phyloP scores from a whole-genome alignment of 2,113 vertebrate genomes.

The Centropristis striata region DNA sequence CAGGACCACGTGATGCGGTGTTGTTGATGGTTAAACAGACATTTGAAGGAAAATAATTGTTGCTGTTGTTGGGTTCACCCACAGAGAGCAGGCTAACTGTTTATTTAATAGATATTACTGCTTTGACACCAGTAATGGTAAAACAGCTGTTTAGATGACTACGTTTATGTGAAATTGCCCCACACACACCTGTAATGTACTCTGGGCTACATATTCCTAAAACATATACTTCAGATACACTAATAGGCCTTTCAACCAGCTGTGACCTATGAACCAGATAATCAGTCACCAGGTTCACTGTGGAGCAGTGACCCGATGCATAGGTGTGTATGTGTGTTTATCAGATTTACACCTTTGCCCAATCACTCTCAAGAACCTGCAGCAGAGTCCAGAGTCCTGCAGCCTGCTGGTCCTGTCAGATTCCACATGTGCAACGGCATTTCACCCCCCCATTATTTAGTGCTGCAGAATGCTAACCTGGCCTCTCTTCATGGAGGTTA shows the following conservation, averaged over 20 bases:
- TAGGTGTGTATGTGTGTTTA: slow-evolving; percentile 30
- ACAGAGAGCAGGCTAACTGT: not conserved
- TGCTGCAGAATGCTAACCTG: not conserved
- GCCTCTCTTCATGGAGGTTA: not conserved
- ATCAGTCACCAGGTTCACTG: slow-evolving; percentile 21
- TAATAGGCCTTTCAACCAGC: not conserved
- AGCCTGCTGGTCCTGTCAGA: slow-evolving; percentile 27
- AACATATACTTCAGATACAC: not conserved
- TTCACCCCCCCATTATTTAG: slow-evolving; percentile 11
- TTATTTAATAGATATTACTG: too few relatives aligned
- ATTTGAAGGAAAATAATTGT: not conserved
- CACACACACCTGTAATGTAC: not conserved
- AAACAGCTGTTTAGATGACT: not conserved
- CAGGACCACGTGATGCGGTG: slow-evolving; percentile 12
- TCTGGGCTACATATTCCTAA: not conserved
- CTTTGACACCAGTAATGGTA: not conserved
- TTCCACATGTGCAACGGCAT: slow-evolving; percentile 28
- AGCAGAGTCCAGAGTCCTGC: slow-evolving; percentile 58
- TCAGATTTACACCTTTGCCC: slow-evolving; percentile 54
- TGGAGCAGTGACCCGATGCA: not conserved
- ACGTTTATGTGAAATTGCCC: not conserved
- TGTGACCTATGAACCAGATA: slow-evolving; percentile 51
- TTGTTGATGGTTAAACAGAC: slow-evolving; percentile 2
- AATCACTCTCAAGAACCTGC: slow-evolving; percentile 12
- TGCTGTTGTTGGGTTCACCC: not conserved